Evolutionary conservation across 2,888 invertebrate genomes (phyloP), one percentile per base, ranked within the genome.

Genomic region (Myathropa florea): DNA sequence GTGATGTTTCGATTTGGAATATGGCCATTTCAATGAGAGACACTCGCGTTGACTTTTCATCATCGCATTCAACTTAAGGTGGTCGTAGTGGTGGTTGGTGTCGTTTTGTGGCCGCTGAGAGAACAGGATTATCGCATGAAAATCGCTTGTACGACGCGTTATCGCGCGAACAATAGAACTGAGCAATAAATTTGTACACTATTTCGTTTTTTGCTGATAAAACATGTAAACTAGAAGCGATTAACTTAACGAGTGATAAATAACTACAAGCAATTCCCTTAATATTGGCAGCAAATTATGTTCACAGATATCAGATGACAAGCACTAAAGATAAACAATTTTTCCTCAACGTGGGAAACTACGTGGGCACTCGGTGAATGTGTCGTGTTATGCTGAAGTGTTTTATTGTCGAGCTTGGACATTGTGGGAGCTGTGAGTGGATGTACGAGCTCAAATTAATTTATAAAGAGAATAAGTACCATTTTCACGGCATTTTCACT

Each of bases 11-110:
- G 61, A 80, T 71, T 84, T 76, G 59, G 68, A 68, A 75, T 68
- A 71, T 59, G 39, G 75, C 84, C 80, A 76, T 63, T 76, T 61
- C 23, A 59, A n/a, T 64, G 67, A 83, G 75, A 70, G 57, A 57
- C 24, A 79, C 46, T 70, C 67, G 55, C 59, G 28, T n/a, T 24
- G 68, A 12, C 21, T 75, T 63, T 72, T 72, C 24, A 30, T 59
- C 39, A 68, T 46, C 30, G 24, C 30, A 55, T 30, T 33, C n/a
- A 12, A 14, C 23, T 64, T 23, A 28, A 60, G 28, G 71, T 60
- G 59, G 60, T 39, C 18, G 18, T 70, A 6, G 36, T 59, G 18
- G 10, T 4, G 1, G 0, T 21, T 23, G 28, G n/a, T 59, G 24
- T 59, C n/a, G 26, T 7, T 18, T 18, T 7, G 46, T 18, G 60